Evolutionary conservation across 2,113 vertebrate genomes (phyloP).

Genomic region (Casuarius casuarius): DNA sequence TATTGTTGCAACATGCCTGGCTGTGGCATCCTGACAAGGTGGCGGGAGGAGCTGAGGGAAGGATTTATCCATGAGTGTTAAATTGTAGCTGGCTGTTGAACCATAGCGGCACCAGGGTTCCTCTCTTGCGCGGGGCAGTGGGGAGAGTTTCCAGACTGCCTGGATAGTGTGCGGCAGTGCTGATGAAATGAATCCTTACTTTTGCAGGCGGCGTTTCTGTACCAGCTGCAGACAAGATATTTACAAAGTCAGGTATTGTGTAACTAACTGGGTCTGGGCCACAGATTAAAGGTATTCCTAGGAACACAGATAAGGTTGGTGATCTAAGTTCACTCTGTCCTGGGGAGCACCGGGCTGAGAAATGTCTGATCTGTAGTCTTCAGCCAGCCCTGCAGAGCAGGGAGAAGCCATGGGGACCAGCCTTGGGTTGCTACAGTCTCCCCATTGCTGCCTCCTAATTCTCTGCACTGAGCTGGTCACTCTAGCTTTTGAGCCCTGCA

Average conservation of each 20-base stretch:
- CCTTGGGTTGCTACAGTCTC: neutral
- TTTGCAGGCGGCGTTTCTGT: slow-evolving; percentile 86
- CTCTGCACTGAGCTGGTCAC: neutral
- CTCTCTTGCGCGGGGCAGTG: neutral
- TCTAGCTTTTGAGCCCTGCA: neutral
- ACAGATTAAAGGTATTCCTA: neutral
- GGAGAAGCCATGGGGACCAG: neutral
- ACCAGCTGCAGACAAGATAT: slow-evolving; percentile 87
- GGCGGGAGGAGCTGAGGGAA: neutral
- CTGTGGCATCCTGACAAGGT: neutral
- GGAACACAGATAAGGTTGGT: neutral
- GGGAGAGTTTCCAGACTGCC: neutral
- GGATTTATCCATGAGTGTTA: neutral
- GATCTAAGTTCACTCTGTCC: neutral
- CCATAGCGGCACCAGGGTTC: neutral
- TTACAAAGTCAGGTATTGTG: slow-evolving; percentile 90
- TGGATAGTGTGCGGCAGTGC: neutral
- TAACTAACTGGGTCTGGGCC: neutral
- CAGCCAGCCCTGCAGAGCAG: neutral
- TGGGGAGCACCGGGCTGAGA: neutral
- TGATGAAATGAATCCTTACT: neutral
- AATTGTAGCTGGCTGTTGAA: neutral
- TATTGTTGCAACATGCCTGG: neutral
- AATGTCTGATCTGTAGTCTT: neutral
- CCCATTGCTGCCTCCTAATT: neutral